phyloP scores from a whole-genome alignment of 2,797 vertebrate species.

The Pseudotriccus pelzelni region DNA sequence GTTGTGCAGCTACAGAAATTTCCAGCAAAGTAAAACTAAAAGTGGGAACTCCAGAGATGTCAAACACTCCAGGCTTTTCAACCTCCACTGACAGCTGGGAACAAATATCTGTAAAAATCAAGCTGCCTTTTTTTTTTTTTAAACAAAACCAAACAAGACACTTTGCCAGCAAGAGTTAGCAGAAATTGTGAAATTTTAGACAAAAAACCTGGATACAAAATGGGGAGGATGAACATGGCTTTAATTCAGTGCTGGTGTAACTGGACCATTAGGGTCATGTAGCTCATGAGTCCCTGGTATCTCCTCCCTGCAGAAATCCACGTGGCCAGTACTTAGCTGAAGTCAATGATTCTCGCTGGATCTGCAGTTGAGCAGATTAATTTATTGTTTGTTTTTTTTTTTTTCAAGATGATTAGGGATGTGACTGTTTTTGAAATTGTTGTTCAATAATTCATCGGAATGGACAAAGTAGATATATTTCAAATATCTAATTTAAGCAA shows the following conservation, averaged over 20 bases:
- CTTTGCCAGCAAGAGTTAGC: background rate
- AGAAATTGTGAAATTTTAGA: background rate
- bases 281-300: background rate
- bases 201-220: background rate
- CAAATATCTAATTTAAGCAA: background rate
- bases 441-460: background rate
- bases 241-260: background rate
- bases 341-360: background rate
- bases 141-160: background rate
- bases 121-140: background rate
- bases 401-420: background rate
- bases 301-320: background rate
- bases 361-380: background rate
- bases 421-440: background rate
- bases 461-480: background rate
- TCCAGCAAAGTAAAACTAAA: background rate
- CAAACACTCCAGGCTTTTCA: background rate
- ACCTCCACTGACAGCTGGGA: background rate
- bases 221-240: background rate
- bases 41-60: background rate
- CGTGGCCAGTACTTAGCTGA: background rate
- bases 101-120: background rate
- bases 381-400: background rate
- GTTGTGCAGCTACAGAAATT: background rate
- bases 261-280: background rate